Evolutionary conservation across 1,140 invertebrate species (phyloP), one percentile per base, ranked within the genome.

Genomic region (Lucilia cuprina): DNA sequence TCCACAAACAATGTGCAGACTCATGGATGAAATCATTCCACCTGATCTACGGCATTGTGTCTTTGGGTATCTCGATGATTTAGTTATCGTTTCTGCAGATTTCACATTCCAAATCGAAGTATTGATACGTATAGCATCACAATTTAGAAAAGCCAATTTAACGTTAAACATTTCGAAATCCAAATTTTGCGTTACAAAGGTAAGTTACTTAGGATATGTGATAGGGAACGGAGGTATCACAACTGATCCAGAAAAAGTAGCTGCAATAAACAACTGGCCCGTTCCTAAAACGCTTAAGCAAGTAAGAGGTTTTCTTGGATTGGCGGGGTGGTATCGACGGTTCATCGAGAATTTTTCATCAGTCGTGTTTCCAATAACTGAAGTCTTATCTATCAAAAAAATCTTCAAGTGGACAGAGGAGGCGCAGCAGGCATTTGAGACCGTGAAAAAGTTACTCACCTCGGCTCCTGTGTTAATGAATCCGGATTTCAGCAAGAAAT

Each of bases 11-110:
- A 82, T 82, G 80, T 82, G 80, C 34, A 92, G 84, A 8, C 50
- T 84, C 5, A 84, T 84, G 84, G 82, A 82, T 82, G 87, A 83
- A 17, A 86, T 88, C 2, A 87, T 92, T 85, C 89, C 91, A 4
- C 90, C 91, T 86, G 91, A 90, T 9, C 84, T 92, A 2, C 0
- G 35, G 8, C 34, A 74, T 83, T 65, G 12, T 87, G 84, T 85
- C 0, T 84, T 83, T 74, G 83, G 60, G 2, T 84, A 85, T 34
- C 49, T 85, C 9, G 84, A 85, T 35, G 84, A 85, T 35, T 41
- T 85, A 25, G 14, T 83, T 1, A 60, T 74, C 10, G 55, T 35
- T 35, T 83, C 82, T 17, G 35, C 21, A 60, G 19, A 50, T 60
- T 82, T 82, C 17, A 30, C 49, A 13, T 25, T 2, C n/a, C 80